These are phyloP conservation scores for Xerus inauris DNA, from an alignment of 2,113 vertebrate species.

Conservation along the genomic window DNA sequence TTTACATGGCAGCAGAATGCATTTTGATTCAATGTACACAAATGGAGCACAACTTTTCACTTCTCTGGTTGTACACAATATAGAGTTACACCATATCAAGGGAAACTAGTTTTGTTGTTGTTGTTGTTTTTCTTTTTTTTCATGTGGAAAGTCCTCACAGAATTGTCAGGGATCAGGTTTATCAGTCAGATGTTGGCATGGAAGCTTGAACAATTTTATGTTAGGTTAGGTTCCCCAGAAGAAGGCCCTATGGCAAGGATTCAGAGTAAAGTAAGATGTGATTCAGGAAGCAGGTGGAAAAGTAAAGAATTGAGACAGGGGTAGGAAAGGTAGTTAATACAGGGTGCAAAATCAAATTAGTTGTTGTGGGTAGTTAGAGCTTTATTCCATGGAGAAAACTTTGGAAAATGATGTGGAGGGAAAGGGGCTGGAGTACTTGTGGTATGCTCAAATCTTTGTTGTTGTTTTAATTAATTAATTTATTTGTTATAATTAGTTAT, in stretches of 20 bases:
- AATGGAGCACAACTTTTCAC: too few relatives aligned
- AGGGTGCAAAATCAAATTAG: background rate
- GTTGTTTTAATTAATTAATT: too few relatives aligned
- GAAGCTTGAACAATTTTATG: background rate
- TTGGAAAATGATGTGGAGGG: background rate
- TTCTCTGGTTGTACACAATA: too few relatives aligned
- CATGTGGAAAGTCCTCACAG: constrained; percentile 5
- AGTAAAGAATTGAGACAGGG: background rate
- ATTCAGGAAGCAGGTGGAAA: background rate
- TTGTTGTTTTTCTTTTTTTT: background rate
- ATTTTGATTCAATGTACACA: too few relatives aligned
- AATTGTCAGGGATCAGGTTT: background rate
- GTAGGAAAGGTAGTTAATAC: background rate
- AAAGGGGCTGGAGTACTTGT: background rate
- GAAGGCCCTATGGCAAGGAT: background rate
- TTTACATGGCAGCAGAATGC: too few relatives aligned
- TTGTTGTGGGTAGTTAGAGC: background rate
- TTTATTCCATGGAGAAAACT: constrained; percentile 4
- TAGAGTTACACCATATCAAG: too few relatives aligned
- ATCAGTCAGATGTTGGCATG: background rate
- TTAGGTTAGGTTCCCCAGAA: background rate
- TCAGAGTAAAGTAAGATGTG: background rate
- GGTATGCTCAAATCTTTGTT: background rate
- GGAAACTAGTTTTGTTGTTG: background rate
- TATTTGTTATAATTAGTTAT: too few relatives aligned